Evolutionary conservation across 2,888 invertebrate genomes (phyloP).

Genomic region (Prionchulus punctatus): DNA sequence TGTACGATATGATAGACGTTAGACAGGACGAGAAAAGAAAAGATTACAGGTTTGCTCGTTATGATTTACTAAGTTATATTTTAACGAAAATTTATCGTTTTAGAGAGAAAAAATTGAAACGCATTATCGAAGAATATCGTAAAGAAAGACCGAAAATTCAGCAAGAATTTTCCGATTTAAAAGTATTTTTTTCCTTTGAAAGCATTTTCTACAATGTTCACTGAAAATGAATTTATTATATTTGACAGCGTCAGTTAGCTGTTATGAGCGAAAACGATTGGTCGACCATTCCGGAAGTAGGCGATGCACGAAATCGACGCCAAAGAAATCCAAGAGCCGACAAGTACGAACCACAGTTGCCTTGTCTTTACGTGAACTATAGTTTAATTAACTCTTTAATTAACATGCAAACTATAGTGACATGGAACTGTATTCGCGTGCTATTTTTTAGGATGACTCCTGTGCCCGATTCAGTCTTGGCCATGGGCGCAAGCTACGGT

Average conservation of each 20-base stretch:
- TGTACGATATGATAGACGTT: constrained; percentile 94
- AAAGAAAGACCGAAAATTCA: constrained; percentile 97
- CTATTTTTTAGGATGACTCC: constrained; percentile 57
- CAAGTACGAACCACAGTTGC: constrained; percentile 43
- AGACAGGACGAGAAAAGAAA: constrained; percentile 97
- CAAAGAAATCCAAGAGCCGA: constrained; percentile 86
- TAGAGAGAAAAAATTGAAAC: constrained; percentile 44
- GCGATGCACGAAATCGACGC: constrained; percentile 91
- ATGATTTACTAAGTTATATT: not conserved
- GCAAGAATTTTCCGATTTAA: constrained; percentile 94
- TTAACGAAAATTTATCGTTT: constrained; percentile 11
- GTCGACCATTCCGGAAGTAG: constrained; percentile 93
- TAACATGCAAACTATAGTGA: not conserved
- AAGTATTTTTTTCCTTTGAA: constrained; percentile 36
- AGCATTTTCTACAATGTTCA: not conserved
- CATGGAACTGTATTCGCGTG: not conserved
- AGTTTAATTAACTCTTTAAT: too few species aligned
- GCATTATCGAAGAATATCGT: constrained; percentile 83
- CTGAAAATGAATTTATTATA: constrained; percentile 11
- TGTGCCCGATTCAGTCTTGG: constrained; percentile 81
- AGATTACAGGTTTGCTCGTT: constrained; percentile 55
- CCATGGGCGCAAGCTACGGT: constrained; percentile 50
- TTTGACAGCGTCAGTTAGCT: constrained; percentile 38
- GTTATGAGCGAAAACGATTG: constrained; percentile 74
- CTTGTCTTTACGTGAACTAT: too few species aligned